Base-by-base conservation (phyloP, 1,140 invertebrate species). In the Zaprionus nigranus region DNA sequence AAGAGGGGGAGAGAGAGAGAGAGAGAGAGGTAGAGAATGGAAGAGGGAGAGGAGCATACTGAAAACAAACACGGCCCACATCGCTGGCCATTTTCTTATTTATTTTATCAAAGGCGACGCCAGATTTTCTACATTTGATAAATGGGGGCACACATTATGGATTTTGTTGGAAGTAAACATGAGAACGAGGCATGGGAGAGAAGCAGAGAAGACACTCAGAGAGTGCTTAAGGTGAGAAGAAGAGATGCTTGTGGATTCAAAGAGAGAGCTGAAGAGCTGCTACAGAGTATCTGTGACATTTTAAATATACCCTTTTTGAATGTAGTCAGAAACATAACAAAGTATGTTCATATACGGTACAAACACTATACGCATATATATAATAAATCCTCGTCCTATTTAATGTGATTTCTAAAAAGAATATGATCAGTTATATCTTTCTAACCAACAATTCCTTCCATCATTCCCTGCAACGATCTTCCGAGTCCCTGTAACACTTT, bases 101-200 rank as follows among this genome's bases (percentile, higher is more conserved):
- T 85, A 75, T 76, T 73, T 86, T 82, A 86, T 81, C 78, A 80
- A 82, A 85, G 77, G 69, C 78, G 75, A 81, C 75, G 74, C 65
- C 59, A 84, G 82, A 86, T 85, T 86, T 79, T 75, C 78, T 62
- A 79, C 82, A 68, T 79, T 85, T 85, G 82, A 86, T 85, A 85
- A 85, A 85, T 85, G 82, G 81, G 81, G 77, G 69, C 65, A 60
- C 68, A 73, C 82, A 77, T 74, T 81, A 81, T 76, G 82, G 74
- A 81, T 71, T 84, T 71, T 53, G 43, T 71, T 79, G 65, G 54
- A 75, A 67, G 46, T 24, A 38, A 73, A 57, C 53, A 64, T 26
- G 15, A 9, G 30, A 59, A 56, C 15, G 49, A 53, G 36, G 36
- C 58, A 24, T 17, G 12, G n/a, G 1, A 46, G 36, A 66, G 51